These are phyloP conservation scores for Myioborus miniatus DNA, from an alignment of 2,797 vertebrate genomes.

Conservation along the genomic window DNA sequence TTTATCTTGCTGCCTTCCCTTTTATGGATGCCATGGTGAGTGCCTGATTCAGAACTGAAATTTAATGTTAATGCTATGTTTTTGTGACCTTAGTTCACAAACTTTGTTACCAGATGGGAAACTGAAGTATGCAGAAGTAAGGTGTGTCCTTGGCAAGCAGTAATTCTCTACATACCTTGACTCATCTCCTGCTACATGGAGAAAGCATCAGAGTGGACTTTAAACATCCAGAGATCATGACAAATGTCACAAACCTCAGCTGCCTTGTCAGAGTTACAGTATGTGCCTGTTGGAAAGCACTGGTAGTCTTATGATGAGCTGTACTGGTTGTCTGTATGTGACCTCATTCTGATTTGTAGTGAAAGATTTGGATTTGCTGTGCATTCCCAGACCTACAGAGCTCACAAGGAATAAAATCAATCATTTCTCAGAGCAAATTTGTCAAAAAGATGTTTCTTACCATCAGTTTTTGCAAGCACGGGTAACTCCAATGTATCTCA, in stretches of 20 bases:
- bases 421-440: neutral
- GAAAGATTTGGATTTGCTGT: neutral
- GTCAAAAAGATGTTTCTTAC: neutral
- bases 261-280: neutral
- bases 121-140: neutral
- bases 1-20: constrained; percentile 95
- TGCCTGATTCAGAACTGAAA: neutral
- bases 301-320: neutral
- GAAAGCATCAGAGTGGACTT: neutral
- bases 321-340: neutral
- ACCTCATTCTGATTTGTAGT: neutral
- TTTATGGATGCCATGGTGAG: constrained; percentile 98
- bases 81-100: neutral
- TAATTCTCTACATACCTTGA: neutral
- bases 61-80: neutral
- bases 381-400: neutral
- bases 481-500: neutral
- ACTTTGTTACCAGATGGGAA: neutral
- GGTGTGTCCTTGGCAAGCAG: neutral
- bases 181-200: neutral
- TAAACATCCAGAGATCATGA: neutral
- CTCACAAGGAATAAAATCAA: neutral
- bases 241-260: neutral
- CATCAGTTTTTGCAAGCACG: neutral
- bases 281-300: neutral